Conservation (phyloP, 2,888 invertebrate species). For the Hypselothyrea guttata region DNA sequence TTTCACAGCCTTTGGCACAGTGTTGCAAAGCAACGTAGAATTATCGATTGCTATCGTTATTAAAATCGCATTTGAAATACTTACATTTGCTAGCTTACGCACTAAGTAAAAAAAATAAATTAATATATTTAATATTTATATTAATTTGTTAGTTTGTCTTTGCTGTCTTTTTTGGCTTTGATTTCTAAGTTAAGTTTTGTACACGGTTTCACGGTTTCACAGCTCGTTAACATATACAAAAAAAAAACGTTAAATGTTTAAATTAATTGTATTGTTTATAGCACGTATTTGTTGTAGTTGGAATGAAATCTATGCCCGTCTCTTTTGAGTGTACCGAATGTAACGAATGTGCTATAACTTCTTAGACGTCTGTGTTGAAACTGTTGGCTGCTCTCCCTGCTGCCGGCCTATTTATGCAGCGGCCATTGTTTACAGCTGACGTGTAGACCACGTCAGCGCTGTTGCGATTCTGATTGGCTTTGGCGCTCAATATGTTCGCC, state of each 20-base stretch:
- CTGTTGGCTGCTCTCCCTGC: conserved; percentile 72
- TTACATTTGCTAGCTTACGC: conserved; percentile 62
- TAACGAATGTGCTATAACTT: conserved; percentile 49
- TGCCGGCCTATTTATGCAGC: conserved; percentile 77
- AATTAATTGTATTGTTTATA: conserved; percentile 24
- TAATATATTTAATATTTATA: conserved; percentile 44
- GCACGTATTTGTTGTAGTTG: conserved; percentile 21
- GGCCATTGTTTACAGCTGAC: conserved; percentile 55
- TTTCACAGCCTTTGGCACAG: conserved; percentile 40
- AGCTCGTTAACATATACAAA: conserved; percentile 33
- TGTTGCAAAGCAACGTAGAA: conserved; percentile 42
- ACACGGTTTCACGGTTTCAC: conserved; percentile 57
- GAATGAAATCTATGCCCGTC: conserved; percentile 7
- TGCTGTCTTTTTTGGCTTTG: conserved; percentile 56
- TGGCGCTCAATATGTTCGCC: conserved; percentile 33
- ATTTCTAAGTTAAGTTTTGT: conserved; percentile 24
- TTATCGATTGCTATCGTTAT: conserved; percentile 28
- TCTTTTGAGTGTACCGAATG: conserved; percentile 30
- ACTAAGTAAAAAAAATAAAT: conserved; percentile 32
- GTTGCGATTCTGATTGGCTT: conserved; percentile 57
- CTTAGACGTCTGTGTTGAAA: conserved; percentile 77
- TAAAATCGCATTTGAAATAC: conserved; percentile 50
- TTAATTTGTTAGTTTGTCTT: conserved; percentile 42
- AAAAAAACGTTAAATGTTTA: conserved; percentile 16
- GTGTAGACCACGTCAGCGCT: conserved; percentile 63